phyloP scores from a whole-genome alignment of 2,888 invertebrate species.

The Drosophila fulvimacula region DNA sequence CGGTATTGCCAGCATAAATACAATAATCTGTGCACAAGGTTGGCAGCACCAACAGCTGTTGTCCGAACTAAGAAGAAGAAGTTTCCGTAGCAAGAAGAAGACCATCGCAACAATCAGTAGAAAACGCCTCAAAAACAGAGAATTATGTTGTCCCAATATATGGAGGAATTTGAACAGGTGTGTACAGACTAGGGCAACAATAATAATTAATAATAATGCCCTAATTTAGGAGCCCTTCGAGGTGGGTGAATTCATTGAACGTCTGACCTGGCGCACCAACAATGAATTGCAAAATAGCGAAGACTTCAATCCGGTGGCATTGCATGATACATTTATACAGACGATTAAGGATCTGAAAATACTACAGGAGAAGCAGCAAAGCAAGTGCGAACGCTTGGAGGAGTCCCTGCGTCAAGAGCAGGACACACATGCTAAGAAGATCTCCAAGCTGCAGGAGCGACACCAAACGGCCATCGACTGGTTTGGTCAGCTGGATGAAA shows the following conservation, averaged over 20 bases:
- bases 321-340: constrained; percentile 96
- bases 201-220: neutral
- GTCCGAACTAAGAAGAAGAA: constrained; percentile 7
- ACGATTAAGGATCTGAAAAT: constrained; percentile 93
- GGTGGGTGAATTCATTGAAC: constrained; percentile 98
- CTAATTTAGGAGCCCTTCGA: constrained; percentile 95
- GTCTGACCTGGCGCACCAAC: constrained; percentile 97
- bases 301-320: constrained; percentile 93
- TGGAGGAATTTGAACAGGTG: constrained; percentile 94
- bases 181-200: neutral
- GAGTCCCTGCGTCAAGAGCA: constrained; percentile 94
- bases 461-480: constrained; percentile 94
- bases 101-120: constrained; percentile 13
- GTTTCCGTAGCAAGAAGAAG: constrained; percentile 24
- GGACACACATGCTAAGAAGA: constrained; percentile 91
- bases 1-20: constrained; percentile 1
- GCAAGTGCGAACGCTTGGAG: constrained; percentile 94
- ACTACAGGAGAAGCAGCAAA: constrained; percentile 93
- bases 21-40: neutral
- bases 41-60: constrained; percentile 44
- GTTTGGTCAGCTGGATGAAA: constrained; percentile 96
- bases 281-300: constrained; percentile 88
- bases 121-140: constrained; percentile 58
- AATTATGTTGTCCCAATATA: constrained; percentile 92
- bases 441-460: constrained; percentile 92